phyloP scores from a whole-genome alignment of 2,797 vertebrate genomes.

The Etheostoma nigrum region DNA sequence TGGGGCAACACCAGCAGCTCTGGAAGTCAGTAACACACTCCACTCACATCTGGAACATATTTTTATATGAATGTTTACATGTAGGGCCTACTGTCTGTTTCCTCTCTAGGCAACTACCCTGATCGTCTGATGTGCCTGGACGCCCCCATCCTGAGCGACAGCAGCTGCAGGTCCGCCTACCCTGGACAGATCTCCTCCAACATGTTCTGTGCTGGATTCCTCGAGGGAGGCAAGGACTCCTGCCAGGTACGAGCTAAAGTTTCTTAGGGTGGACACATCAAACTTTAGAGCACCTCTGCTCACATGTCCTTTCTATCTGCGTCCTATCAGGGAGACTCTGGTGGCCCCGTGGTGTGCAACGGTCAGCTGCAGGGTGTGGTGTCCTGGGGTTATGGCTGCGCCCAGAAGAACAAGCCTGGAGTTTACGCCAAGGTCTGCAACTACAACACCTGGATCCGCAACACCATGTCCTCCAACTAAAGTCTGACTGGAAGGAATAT shows the following conservation, averaged over 20 bases:
- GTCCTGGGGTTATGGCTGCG: conserved; percentile 87
- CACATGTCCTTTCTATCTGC: conserved; percentile 21
- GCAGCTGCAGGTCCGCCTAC: conserved; percentile 78
- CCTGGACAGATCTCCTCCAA: conserved; percentile 86
- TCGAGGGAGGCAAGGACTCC: conserved; percentile 90
- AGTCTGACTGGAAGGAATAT: not conserved
- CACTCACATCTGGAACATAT: not conserved
- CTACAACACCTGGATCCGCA: conserved; percentile 81
- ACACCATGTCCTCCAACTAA: conserved; percentile 82
- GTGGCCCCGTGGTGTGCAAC: conserved; percentile 85
- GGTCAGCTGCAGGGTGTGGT: conserved; percentile 83
- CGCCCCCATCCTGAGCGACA: conserved; percentile 84
- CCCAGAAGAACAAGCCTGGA: conserved; percentile 80
- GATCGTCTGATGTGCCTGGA: conserved; percentile 85
- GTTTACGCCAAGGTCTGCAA: conserved; percentile 87
- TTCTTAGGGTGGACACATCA: not conserved
- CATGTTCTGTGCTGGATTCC: conserved; percentile 89
- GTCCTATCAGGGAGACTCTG: conserved; percentile 82
- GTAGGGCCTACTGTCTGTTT: not conserved
- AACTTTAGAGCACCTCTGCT: conserved; percentile 16
- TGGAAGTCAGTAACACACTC: conserved; percentile 80
- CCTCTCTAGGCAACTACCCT: conserved; percentile 60
- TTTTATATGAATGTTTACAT: not conserved
- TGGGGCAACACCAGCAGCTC: conserved; percentile 87
- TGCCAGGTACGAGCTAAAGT: conserved; percentile 84